Evolutionary conservation across 2,797 vertebrate genomes (phyloP).

Genomic region (Gallirallus australis): DNA sequence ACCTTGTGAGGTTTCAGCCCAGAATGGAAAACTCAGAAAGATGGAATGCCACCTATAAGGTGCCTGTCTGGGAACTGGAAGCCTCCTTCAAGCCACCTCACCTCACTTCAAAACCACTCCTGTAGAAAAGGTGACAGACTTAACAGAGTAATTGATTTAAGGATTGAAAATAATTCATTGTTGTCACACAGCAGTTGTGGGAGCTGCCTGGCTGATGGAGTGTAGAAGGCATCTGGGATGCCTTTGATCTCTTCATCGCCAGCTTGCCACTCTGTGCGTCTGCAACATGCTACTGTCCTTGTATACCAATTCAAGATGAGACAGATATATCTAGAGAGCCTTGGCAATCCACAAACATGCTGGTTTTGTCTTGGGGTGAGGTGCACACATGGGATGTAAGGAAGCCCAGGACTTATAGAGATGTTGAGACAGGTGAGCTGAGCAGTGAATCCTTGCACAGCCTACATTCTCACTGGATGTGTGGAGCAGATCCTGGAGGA

Average conservation of each 20-base stretch:
- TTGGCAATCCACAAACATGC: background rate
- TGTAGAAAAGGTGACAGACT: background rate
- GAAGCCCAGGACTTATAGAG: rapidly evolving
- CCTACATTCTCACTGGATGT: rapidly evolving
- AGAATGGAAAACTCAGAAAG: background rate
- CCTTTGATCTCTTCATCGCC: background rate
- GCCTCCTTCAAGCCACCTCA: background rate
- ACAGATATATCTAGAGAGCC: background rate
- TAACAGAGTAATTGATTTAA: background rate
- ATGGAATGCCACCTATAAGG: background rate
- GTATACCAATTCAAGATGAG: background rate
- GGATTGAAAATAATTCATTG: background rate
- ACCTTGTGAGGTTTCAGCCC: background rate
- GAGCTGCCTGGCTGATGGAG: background rate
- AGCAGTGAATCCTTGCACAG: background rate
- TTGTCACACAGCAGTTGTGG: background rate
- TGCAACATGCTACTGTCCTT: background rate
- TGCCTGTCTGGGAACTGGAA: background rate
- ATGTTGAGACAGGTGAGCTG: background rate
- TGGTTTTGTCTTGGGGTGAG: background rate
- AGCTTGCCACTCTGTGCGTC: background rate
- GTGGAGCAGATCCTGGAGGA: background rate
- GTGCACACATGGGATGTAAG: background rate
- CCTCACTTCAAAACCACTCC: background rate
- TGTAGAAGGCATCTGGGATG: background rate